Evolutionary conservation across 2,797 vertebrate species (phyloP).

Genomic region (Hoplostethus atlanticus): DNA sequence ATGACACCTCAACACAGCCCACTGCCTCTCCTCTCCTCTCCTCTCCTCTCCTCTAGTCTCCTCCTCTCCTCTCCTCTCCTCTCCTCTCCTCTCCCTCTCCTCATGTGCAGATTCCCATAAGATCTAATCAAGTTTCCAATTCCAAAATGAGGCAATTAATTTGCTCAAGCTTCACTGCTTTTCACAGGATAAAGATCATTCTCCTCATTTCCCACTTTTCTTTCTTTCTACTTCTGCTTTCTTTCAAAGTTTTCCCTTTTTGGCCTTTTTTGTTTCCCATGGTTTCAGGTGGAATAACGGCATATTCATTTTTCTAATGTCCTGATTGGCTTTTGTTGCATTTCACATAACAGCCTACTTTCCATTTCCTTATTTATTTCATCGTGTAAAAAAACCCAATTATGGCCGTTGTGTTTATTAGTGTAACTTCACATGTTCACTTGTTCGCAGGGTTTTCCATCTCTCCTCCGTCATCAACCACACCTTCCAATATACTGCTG

Average conservation of each 20-base stretch:
- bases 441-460: conserved; percentile 27
- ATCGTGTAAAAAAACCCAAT: not conserved
- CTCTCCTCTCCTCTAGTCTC: not conserved
- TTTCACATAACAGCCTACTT: not conserved
- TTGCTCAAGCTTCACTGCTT: conserved; percentile 3
- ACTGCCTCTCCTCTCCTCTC: conserved; percentile 1
- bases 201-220: conserved; percentile 13
- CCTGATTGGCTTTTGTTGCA: conserved; percentile 10
- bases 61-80: not conserved
- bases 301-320: not conserved
- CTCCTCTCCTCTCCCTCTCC: conserved; percentile 11
- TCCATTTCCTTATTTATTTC: not conserved
- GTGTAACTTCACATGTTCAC: conserved; percentile 22
- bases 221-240: conserved; percentile 1
- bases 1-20: conserved; percentile 11
- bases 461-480: conserved; percentile 8
- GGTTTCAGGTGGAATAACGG: not conserved
- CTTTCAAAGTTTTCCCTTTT: not conserved
- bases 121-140: conserved; percentile 49
- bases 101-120: conserved; percentile 31
- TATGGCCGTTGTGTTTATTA: conserved; percentile 24
- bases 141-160: conserved; percentile 33
- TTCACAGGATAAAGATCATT: not conserved
- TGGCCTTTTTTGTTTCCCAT: conserved; percentile 9
- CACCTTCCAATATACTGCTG: conserved; percentile 28